Evolutionary conservation across 2,113 vertebrate genomes (phyloP).

Genomic region (Tursiops truncatus): DNA sequence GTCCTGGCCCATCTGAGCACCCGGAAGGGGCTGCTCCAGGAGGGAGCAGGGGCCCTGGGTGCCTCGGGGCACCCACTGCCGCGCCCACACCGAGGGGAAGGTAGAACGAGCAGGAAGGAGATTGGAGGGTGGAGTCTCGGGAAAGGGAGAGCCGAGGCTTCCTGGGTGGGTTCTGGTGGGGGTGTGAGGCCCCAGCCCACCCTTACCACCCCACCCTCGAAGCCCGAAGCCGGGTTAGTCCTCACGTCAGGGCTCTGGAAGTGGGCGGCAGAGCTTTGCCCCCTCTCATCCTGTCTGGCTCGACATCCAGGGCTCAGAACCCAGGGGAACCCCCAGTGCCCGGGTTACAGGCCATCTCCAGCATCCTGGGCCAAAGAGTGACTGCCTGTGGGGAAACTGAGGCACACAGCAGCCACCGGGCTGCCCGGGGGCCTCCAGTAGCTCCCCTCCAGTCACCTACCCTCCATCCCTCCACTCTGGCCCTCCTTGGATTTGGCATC

Average conservation of each 20-base stretch:
- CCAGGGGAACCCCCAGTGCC: not conserved
- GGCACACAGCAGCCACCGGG: not conserved
- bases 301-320: not conserved
- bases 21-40: not conserved
- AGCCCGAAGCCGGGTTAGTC: rapidly evolving
- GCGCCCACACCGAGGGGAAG: not conserved
- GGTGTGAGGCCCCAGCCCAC: not conserved
- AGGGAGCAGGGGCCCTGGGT: too few species aligned
- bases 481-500: not conserved
- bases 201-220: not conserved
- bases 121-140: not conserved
- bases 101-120: not conserved
- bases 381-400: not conserved
- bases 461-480: not conserved
- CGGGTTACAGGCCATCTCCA: not conserved
- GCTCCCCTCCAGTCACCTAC: too few species aligned
- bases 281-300: not conserved
- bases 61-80: not conserved
- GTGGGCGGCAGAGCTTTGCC: not conserved
- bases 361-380: not conserved
- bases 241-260: not conserved
- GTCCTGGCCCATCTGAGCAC: too few species aligned
- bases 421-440: too few species aligned
- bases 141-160: not conserved
- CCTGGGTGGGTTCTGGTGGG: not conserved